phyloP scores from a whole-genome alignment of 2,797 vertebrate genomes.

The Gastrophryne carolinensis region DNA sequence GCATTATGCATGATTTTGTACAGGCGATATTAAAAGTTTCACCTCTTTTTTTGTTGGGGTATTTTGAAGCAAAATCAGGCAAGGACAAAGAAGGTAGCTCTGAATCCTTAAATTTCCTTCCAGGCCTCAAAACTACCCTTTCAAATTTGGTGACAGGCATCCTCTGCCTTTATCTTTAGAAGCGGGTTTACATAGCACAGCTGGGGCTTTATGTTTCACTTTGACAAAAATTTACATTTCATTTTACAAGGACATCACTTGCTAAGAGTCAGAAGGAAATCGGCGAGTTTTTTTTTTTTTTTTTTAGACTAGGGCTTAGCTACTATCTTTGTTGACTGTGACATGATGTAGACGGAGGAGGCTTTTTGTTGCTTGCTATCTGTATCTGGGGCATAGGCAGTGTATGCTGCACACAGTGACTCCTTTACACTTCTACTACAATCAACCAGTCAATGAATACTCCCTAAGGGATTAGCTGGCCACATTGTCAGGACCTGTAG shows the following conservation, averaged over 20 bases:
- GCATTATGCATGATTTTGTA: conserved; percentile 47
- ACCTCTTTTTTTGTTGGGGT: conserved; percentile 38
- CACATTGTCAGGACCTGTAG: not conserved
- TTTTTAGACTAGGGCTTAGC: not conserved
- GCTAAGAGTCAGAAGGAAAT: not conserved
- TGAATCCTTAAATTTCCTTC: conserved; percentile 15
- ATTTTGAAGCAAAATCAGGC: conserved; percentile 34
- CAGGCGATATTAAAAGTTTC: conserved; percentile 40
- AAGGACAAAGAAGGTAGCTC: conserved; percentile 30
- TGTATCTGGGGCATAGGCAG: not conserved
- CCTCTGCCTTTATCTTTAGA: not conserved
- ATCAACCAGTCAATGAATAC: not conserved
- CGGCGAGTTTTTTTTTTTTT: not conserved
- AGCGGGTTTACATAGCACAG: not conserved
- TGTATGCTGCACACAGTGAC: not conserved
- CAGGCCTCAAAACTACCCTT: conserved; percentile 6
- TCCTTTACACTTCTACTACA: not conserved
- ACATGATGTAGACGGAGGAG: not conserved
- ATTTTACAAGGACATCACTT: conserved; percentile 6
- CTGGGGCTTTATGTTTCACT: conserved; percentile 6
- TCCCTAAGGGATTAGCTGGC: not conserved
- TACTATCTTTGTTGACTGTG: not conserved
- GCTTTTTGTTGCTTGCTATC: not conserved
- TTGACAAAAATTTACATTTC: conserved; percentile 33
- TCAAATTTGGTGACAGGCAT: conserved; percentile 14